Evolutionary conservation across 2,797 vertebrate species (phyloP).

Genomic region (Podargus strigoides): DNA sequence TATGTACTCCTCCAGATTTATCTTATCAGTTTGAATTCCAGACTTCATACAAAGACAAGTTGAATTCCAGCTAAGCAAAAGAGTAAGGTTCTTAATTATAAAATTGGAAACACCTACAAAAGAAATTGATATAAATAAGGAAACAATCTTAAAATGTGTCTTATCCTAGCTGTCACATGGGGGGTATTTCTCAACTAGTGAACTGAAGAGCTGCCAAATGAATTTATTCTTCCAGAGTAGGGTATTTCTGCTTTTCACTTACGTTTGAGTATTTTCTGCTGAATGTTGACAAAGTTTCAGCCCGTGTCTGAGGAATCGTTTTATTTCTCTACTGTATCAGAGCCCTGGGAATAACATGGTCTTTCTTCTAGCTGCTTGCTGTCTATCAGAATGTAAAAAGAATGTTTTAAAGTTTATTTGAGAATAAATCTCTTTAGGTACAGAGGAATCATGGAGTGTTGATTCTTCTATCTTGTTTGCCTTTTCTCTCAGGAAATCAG

Average conservation of each 20-base stretch:
- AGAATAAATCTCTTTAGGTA: conserved; percentile 3
- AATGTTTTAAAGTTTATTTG: background rate
- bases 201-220: background rate
- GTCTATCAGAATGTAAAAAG: background rate
- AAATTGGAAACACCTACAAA: background rate
- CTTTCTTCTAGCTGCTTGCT: background rate
- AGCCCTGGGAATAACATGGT: background rate
- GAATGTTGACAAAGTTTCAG: background rate
- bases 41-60: background rate
- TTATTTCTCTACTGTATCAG: background rate
- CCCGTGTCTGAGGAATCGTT: background rate
- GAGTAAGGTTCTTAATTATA: background rate
- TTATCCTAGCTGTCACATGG: background rate
- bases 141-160: background rate
- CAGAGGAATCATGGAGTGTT: background rate
- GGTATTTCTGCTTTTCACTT: background rate
- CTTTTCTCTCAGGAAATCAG: background rate
- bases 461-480: background rate
- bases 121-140: background rate
- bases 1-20: background rate
- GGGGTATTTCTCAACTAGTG: background rate
- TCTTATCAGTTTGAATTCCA: background rate
- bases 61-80: background rate
- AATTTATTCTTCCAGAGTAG: background rate
- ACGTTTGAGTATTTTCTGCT: background rate